Conservation (phyloP, 2,113 vertebrate species). For the Saguinus imperator region DNA sequence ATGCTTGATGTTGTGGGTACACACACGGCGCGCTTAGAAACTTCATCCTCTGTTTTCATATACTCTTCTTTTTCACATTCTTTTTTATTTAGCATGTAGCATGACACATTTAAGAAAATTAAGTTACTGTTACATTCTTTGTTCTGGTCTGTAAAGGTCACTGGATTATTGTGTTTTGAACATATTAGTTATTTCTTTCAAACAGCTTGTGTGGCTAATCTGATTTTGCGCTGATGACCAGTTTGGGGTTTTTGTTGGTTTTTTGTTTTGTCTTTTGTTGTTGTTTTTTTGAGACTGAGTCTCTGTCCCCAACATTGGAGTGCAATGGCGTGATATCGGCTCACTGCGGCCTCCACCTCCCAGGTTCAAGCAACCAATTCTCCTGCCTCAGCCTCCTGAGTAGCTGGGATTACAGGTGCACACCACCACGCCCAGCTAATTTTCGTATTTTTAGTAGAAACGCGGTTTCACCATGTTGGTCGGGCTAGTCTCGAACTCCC, state of each 20-base stretch:
- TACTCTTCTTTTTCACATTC: neutral
- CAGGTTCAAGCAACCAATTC: too few species aligned
- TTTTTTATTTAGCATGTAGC: neutral
- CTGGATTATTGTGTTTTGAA: neutral
- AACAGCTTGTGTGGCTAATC: neutral
- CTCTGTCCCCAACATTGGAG: too few species aligned
- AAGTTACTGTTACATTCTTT: neutral
- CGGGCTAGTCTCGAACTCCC: too few species aligned
- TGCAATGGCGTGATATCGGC: too few species aligned
- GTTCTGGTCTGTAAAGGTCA: neutral
- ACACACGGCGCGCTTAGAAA: accelerated
- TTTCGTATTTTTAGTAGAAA: too few species aligned
- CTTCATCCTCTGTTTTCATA: neutral
- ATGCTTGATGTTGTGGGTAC: too few species aligned
- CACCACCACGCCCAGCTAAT: too few species aligned
- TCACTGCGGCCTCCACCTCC: too few species aligned
- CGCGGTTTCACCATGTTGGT: too few species aligned
- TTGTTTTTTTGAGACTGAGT: neutral
- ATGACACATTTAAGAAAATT: neutral
- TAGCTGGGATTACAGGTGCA: too few species aligned
- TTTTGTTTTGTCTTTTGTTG: neutral
- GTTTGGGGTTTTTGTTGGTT: neutral
- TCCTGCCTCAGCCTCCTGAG: too few species aligned
- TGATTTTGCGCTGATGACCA: neutral
- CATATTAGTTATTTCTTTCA: neutral